Evolutionary conservation across 2,113 vertebrate species (phyloP), one percentile per base, ranked within the genome.

Genomic region (Platycercus adscitus): DNA sequence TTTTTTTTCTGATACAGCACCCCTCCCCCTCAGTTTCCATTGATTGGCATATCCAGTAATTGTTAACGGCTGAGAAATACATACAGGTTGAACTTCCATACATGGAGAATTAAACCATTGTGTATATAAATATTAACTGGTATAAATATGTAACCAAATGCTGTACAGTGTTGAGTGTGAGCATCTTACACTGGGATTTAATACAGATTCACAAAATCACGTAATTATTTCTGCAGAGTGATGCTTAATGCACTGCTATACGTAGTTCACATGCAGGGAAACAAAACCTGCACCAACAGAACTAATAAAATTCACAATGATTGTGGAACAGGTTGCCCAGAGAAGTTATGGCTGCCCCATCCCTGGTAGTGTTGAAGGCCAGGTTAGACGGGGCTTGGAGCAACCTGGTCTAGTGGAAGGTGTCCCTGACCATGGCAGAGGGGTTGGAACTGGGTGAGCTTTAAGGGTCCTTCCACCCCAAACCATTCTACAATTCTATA

Each of bases 21-120:
- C 20, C 9, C 13, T 21, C 33, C 0, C 0, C 6, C 13, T 49
- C 3, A 0, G 4, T 55, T 72, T 61, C 33, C 46, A 1, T 39
- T 61, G 4, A 13, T 17, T n/a, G 52, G 17, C 35, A 44, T 41
- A 44, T 61, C 17, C 31, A 33, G 4, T 77, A 77, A 13, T 55
- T 11, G 17, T 37, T 76, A n/a, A 70, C 53, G 39, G 25, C 35
- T 65, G n/a, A 2, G 14, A 56, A 71, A 37, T 17, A 24, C 7
- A 10, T 46, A 33, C 20, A 63, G 64, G 14, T 41, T 77, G 52
- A 46, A 55, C 24, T 13, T 81, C 19, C 23, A 33, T 76, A n/a
- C 9, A 17, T 13, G 7, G 20, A 86, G 18, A 56, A 65, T 37
- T 2, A 75, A 65, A 43, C 25, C 6, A 6, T 17, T 61, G 20